Conservation (phyloP, 2,797 vertebrate genomes). For the Serranus cabrilla region DNA sequence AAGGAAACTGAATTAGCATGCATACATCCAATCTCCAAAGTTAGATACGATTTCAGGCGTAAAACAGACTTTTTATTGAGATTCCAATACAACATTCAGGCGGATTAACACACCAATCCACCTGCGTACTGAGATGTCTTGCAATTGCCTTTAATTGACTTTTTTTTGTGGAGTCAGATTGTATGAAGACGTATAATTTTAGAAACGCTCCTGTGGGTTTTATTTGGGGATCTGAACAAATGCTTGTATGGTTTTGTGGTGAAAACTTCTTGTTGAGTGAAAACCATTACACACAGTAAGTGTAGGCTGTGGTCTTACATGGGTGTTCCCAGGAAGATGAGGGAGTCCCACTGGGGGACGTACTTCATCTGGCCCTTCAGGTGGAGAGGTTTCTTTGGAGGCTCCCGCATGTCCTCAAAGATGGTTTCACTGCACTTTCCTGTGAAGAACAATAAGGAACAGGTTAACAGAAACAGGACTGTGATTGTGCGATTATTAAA, state of each 20-base stretch:
- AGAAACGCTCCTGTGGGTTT: no score
- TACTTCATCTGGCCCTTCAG: slow-evolving; percentile 89
- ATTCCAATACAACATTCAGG: no score
- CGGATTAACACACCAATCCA: no score
- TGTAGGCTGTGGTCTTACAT: slow-evolving; percentile 76
- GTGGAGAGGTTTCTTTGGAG: slow-evolving; percentile 85
- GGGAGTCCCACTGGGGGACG: slow-evolving; percentile 86
- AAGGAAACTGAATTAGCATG: neutral
- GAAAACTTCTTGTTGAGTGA: no score
- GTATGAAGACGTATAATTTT: no score
- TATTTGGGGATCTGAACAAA: no score
- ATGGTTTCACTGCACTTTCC: slow-evolving; percentile 87
- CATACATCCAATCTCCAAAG: slow-evolving; percentile 2
- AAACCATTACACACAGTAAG: neutral
- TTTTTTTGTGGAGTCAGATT: no score
- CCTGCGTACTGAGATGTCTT: no score
- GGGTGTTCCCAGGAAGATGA: slow-evolving; percentile 86
- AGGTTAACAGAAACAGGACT: neutral
- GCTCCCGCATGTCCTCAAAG: slow-evolving; percentile 86
- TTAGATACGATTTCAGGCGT: neutral
- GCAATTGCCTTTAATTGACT: no score
- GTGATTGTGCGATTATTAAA: neutral
- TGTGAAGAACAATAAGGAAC: slow-evolving; percentile 41
- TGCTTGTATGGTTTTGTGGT: no score
- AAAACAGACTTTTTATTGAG: neutral